Base-by-base conservation (phyloP, 2,797 vertebrate genomes). In the Channa striata region DNA sequence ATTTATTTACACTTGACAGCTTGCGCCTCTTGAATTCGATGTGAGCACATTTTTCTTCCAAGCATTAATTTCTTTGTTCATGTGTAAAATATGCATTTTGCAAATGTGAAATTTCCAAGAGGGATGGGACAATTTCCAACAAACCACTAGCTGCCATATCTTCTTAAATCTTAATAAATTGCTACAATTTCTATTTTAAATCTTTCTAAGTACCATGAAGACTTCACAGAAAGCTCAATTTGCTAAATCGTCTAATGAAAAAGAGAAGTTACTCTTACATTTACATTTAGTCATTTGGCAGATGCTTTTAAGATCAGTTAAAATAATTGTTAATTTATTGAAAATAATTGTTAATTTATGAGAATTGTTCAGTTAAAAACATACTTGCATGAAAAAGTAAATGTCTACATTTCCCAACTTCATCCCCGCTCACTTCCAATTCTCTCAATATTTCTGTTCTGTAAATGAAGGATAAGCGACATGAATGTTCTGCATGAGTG, bases 1-100 rank as follows among this genome's bases (percentile, higher is more conserved):
- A 88, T 86, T 77, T 80, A 86, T 89, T 87, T 84, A 59, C 82
- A 86, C 83, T 68, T 59, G 75, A 88, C 87, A 91, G 90, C 77
- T 79, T 87, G 87, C 52, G 52, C 64, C 62, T 79, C 69, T 84
- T 52, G 30, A 84, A 83, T 82, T 87, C 43, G 75, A 68, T 83
- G 74, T 77, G 74, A 81, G 68, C 57, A 20, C 36, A 48, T 52
- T 79, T 52, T 59, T 57, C 65, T 57, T 79, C 64, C 70, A 77
- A 77, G 58, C 54, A 67, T 76, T 74, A 65, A 82, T 86, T 84
- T 36, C 43, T 74, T 69, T 77, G 59, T 72, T 74, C 43, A 48
- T 59, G 49, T 76, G 56, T 51, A 62, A 73, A 56, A 74, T n/a
- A 65, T 77, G 62, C 33, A 21, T 77, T 68, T 67, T 68, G 44